These are phyloP conservation scores for Ichneumoninae sp. DNA, from an alignment of 2,888 invertebrate genomes.

Conservation along the genomic window DNA sequence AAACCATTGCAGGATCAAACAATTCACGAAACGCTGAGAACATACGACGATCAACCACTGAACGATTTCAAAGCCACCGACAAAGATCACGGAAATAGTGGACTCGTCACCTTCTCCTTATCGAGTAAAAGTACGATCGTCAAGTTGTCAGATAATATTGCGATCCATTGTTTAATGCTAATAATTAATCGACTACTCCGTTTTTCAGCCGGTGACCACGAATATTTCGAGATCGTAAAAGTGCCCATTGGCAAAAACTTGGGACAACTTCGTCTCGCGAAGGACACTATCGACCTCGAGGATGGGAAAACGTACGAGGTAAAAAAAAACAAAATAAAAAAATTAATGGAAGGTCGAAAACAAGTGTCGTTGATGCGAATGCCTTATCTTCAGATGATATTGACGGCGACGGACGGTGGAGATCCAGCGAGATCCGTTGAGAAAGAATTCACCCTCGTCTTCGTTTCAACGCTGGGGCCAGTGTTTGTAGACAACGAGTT, in stretches of 20 bases:
- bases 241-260: conserved; percentile 40
- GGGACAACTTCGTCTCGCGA: conserved; percentile 67
- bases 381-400: conserved; percentile 57
- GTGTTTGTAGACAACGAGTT: conserved; percentile 64
- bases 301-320: conserved; percentile 57
- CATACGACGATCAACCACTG: conserved; percentile 83
- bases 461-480: conserved; percentile 68
- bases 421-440: conserved; percentile 53
- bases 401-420: conserved; percentile 69
- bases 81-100: conserved; percentile 86
- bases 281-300: conserved; percentile 49
- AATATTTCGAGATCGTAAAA: conserved; percentile 66
- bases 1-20: conserved; percentile 69
- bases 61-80: conserved; percentile 85
- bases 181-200: neutral
- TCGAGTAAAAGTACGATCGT: conserved; percentile 81
- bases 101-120: conserved; percentile 85
- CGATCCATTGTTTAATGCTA: neutral
- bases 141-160: neutral
- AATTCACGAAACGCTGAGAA: conserved; percentile 69
- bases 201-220: conserved; percentile 57
- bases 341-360: neutral
- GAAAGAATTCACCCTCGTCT: conserved; percentile 64
- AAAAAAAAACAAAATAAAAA: neutral
- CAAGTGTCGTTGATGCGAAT: neutral